Base-by-base conservation (phyloP, 2,113 vertebrate species). In the Holacanthus passer region DNA sequence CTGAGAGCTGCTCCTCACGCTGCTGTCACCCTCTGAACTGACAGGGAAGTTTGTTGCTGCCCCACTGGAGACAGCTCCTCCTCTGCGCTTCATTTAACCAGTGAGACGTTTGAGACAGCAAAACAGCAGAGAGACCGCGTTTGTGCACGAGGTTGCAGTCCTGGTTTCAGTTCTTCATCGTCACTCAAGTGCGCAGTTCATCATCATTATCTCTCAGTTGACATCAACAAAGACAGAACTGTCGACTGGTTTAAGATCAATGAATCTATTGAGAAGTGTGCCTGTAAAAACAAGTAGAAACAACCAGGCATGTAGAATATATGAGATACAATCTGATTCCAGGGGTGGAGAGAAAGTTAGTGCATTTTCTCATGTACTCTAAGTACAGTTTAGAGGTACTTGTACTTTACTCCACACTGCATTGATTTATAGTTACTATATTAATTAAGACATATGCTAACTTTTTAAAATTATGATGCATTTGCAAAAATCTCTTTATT, bases 41-140 rank as follows among this genome's bases (percentile, higher is more conserved):
- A 87, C 84, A 81, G 77, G 69, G 55, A 75, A 79, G 87, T 90
- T 76, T 81, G 43, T 64, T 48, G 53, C 48, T 22, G 24, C n/a
- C 41, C 47, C 71, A 17, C 48, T 60, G 53, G 56, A 29, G 16
- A 45, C 81, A 58, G 87, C 93, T 92, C 93, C 93, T 93, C 93
- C 93, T 92, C 82, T 70, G 53, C 41, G 0, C 5, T 11, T 39
- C 60, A 17, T 32, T 19, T 16, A 78, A 55, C 77, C 70, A 67
- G 50, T 68, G 77, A 77, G 56, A 35, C 29, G 47, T 17, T 7
- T 59, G 48, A 50, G 20, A 60, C 9, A 8, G 7, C 43, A 29
- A 5, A 16, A 14, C 35, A 31, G 43, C 14, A 11, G 24, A 41
- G 31, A 63, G 31, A 3, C 19, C 17, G 63, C 31, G 2, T 24